These are phyloP conservation scores for Diglossa brunneiventris DNA, from an alignment of 2,113 vertebrate genomes.

Conservation along the genomic window DNA sequence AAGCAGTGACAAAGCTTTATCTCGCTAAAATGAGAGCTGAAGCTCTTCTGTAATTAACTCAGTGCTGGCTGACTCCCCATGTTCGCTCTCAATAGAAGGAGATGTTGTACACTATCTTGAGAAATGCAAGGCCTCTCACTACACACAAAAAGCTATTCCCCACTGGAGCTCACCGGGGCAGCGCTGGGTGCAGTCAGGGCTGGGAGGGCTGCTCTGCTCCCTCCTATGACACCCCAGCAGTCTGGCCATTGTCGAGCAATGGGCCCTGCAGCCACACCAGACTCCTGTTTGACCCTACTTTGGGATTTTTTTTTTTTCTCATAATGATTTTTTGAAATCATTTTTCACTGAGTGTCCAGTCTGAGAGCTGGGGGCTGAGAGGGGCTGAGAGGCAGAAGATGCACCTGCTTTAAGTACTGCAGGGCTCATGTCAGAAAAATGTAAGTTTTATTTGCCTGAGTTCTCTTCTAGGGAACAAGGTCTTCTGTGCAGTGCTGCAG, in stretches of 20 bases:
- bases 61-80: not conserved
- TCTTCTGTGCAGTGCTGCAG: not conserved
- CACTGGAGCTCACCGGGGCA: not conserved
- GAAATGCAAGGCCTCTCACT: slow-evolving; percentile 51
- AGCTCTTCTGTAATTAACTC: slow-evolving; percentile 44
- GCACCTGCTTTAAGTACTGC: not conserved
- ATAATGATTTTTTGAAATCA: slow-evolving; percentile 10
- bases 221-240: too few species aligned
- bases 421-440: not conserved
- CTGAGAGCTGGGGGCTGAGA: not conserved
- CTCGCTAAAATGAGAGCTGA: not conserved
- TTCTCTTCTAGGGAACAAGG: not conserved
- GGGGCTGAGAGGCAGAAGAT: slow-evolving; percentile 1
- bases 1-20: not conserved
- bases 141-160: not conserved
- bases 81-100: slow-evolving; percentile 43
- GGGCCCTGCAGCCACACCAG: not conserved
- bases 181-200: not conserved
- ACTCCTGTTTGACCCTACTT: not conserved
- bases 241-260: not conserved
- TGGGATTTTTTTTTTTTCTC: not conserved
- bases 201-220: accelerated
- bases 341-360: slow-evolving; percentile 9
- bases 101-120: slow-evolving; percentile 1
- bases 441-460: not conserved